Evolutionary conservation across 2,113 vertebrate species (phyloP).

Genomic region (Ageneiosus marmoratus): DNA sequence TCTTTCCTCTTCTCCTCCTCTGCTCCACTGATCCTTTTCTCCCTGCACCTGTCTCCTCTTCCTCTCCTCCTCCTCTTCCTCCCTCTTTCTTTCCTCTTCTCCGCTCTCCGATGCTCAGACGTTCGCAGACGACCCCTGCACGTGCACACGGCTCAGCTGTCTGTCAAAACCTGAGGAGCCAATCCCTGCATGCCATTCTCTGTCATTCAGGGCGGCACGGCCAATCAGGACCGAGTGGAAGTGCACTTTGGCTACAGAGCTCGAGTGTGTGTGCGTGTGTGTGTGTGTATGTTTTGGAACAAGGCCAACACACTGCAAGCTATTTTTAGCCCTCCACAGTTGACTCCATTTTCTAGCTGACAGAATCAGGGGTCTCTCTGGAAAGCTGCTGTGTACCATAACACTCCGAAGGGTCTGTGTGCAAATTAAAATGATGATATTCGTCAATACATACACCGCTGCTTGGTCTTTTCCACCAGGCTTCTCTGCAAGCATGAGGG

Average conservation of each 20-base stretch:
- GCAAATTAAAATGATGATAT: background rate
- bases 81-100: conserved; percentile 57
- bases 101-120: conserved; percentile 64
- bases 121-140: conserved; percentile 65
- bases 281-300: conserved; percentile 63
- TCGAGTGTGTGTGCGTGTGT: conserved; percentile 36
- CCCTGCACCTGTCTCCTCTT: conserved; percentile 55
- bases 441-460: no score
- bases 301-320: conserved; percentile 65
- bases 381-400: background rate
- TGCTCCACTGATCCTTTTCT: conserved; percentile 36
- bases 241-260: conserved; percentile 48
- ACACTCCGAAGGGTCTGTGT: background rate
- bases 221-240: conserved; percentile 61
- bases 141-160: conserved; percentile 52
- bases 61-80: conserved; percentile 63
- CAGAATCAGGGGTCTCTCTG: conserved; percentile 23
- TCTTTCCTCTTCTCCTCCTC: conserved; percentile 30
- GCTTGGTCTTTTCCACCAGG: background rate
- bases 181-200: conserved; percentile 55
- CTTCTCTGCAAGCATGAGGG: background rate
- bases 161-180: conserved; percentile 52
- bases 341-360: conserved; percentile 57
- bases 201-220: conserved; percentile 49
- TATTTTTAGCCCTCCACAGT: conserved; percentile 65